These are phyloP conservation scores for Lepus oiostolus DNA, from an alignment of 2,797 vertebrate species.

Conservation along the genomic window DNA sequence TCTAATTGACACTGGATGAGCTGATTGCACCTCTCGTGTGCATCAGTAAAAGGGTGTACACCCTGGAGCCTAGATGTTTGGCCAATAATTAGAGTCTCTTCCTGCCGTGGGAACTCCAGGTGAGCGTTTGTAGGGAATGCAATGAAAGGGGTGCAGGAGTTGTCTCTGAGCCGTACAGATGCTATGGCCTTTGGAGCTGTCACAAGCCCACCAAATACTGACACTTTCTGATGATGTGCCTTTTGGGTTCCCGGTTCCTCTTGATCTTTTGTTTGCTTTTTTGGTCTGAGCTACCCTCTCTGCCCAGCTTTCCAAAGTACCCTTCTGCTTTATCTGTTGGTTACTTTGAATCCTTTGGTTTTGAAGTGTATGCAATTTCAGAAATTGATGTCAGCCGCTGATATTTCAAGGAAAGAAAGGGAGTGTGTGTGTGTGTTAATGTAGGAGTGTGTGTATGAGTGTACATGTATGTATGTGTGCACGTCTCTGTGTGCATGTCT, in stretches of 20 bases:
- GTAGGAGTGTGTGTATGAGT: no score
- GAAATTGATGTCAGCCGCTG: background rate
- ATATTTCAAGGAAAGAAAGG: background rate
- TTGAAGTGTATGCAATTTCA: background rate
- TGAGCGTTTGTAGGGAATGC: background rate
- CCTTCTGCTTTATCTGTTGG: background rate
- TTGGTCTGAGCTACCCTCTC: background rate
- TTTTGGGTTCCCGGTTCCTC: background rate
- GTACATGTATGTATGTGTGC: background rate
- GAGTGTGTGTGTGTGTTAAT: background rate
- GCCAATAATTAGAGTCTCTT: constrained; percentile 22
- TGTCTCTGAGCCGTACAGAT: constrained; percentile 29
- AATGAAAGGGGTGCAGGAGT: background rate
- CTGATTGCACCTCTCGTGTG: background rate
- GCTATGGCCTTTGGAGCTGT: background rate
- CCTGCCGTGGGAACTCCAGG: background rate
- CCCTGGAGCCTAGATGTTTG: background rate
- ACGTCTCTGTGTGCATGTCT: background rate
- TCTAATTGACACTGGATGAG: background rate
- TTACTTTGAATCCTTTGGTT: background rate
- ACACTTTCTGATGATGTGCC: constrained; percentile 12
- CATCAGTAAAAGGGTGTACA: background rate
- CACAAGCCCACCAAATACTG: background rate
- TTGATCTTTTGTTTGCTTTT: background rate
- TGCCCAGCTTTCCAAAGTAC: background rate